phyloP scores from a whole-genome alignment of 2,888 invertebrate species.

The Micropterix aruncella region DNA sequence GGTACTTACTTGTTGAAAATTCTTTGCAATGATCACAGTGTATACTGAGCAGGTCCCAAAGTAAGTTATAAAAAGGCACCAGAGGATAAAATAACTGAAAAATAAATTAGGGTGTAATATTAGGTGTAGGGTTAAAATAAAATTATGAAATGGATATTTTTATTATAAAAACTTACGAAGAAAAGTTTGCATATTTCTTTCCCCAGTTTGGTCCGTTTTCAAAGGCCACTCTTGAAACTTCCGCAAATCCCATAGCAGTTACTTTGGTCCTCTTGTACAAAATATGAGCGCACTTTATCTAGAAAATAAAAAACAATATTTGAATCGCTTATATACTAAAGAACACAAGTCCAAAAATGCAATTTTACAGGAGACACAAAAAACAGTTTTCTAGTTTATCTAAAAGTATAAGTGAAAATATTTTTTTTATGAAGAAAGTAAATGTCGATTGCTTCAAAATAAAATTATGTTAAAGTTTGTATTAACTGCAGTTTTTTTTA shows the following conservation, averaged over 20 bases:
- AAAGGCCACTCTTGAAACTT: conserved; percentile 72
- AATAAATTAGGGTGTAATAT: conserved; percentile 15
- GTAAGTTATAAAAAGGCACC: conserved; percentile 81
- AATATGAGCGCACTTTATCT: conserved; percentile 75
- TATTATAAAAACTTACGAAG: conserved; percentile 35
- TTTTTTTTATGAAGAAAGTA: too few relatives aligned
- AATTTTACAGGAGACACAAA: too few relatives aligned
- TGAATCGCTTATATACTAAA: conserved; percentile 1
- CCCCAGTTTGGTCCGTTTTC: conserved; percentile 59
- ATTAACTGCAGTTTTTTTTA: too few relatives aligned
- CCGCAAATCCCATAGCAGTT: conserved; percentile 71
- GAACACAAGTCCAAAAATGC: too few relatives aligned
- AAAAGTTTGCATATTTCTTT: conserved; percentile 43
- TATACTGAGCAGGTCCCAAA: conserved; percentile 97
- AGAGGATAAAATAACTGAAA: conserved; percentile 52
- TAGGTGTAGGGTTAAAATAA: conserved; percentile 12
- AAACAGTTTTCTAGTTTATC: too few relatives aligned
- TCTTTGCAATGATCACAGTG: conserved; percentile 81
- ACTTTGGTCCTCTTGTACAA: conserved; percentile 57
- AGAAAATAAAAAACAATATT: conserved; percentile 15
- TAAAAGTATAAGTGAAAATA: too few relatives aligned
- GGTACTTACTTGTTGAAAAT: conserved; percentile 51
- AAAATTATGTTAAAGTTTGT: too few relatives aligned
- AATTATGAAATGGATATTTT: conserved; percentile 4
- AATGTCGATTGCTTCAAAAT: too few relatives aligned